Evolutionary conservation across 2,797 vertebrate species (phyloP).

Genomic region (Phalanger gymnotis): DNA sequence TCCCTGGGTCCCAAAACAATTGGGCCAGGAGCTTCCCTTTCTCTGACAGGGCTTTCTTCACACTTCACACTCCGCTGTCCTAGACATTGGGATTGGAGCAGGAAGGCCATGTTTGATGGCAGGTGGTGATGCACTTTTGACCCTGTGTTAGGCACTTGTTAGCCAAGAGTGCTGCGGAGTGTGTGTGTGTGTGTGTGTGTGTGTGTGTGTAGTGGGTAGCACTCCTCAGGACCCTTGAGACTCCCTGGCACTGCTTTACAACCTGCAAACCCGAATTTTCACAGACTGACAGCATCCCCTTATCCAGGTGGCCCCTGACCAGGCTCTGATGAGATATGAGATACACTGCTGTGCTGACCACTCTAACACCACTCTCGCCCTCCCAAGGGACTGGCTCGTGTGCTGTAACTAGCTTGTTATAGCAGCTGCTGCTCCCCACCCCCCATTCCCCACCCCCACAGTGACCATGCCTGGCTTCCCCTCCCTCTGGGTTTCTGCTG

Average conservation of each 20-base stretch:
- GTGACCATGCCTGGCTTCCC: accelerated
- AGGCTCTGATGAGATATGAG: background rate
- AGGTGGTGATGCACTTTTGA: background rate
- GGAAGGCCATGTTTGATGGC: background rate
- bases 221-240: background rate
- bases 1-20: background rate
- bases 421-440: accelerated
- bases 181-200: no score
- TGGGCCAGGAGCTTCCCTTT: background rate
- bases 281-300: background rate
- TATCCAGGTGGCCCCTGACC: background rate
- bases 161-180: background rate
- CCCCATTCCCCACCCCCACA: background rate
- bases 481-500: background rate
- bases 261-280: background rate
- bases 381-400: background rate
- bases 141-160: background rate
- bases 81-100: background rate
- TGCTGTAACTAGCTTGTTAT: background rate
- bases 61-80: background rate
- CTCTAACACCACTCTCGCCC: background rate
- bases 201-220: no score
- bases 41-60: background rate
- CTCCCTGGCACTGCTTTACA: background rate
- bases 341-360: background rate